phyloP scores from a whole-genome alignment of 2,888 invertebrate species.

The Coecobrya sp. region DNA sequence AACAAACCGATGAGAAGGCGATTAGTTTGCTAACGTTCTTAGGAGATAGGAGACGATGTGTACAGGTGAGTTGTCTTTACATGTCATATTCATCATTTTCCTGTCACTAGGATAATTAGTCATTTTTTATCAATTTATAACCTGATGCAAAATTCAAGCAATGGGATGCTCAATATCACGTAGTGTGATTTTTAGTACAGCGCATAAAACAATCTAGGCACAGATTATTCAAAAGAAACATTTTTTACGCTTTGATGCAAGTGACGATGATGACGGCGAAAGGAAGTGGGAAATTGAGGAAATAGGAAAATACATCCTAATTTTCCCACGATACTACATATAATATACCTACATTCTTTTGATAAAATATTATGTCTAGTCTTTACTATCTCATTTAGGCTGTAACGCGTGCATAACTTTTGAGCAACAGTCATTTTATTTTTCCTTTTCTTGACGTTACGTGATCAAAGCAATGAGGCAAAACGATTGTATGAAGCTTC shows the following conservation, averaged over 20 bases:
- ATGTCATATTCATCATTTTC: background rate
- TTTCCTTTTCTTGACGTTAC: background rate
- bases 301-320: conserved; percentile 20
- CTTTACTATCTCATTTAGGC: no score
- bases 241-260: background rate
- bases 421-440: background rate
- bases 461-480: conserved; percentile 15
- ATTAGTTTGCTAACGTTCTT: conserved; percentile 97
- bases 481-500: background rate
- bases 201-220: background rate
- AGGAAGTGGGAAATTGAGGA: background rate
- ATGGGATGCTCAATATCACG: background rate
- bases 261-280: background rate
- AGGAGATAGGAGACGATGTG: conserved; percentile 87
- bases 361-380: background rate
- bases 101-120: background rate
- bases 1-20: conserved; percentile 94
- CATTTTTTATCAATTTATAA: background rate
- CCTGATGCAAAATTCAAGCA: background rate
- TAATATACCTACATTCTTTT: no score
- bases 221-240: background rate
- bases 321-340: conserved; percentile 51
- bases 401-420: background rate
- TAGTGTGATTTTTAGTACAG: background rate
- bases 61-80: conserved; percentile 81